phyloP scores from a whole-genome alignment of 2,113 vertebrate genomes.

The Parus major region DNA sequence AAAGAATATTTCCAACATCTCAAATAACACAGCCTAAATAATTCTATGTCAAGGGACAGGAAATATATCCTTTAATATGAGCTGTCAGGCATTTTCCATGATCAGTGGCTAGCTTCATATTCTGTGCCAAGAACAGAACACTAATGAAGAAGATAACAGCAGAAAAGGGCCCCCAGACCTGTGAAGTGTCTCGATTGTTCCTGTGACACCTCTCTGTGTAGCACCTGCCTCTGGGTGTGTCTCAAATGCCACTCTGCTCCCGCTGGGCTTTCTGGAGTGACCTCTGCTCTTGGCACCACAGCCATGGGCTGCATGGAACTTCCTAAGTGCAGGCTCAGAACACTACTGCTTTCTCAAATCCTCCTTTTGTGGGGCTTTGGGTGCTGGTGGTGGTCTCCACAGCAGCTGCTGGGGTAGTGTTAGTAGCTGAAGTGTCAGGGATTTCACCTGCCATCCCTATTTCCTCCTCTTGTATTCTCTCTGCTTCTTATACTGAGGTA shows the following conservation, averaged over 20 bases:
- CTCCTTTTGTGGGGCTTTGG: accelerated
- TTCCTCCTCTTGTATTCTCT: not conserved
- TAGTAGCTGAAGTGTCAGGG: not conserved
- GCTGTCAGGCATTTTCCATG: not conserved
- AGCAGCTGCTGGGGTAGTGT: not conserved
- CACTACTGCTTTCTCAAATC: not conserved
- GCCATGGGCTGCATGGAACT: not conserved
- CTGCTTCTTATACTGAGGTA: not conserved
- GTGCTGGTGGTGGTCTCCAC: not conserved
- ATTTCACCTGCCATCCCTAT: not conserved
- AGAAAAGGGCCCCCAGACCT: not conserved
- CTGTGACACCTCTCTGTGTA: not conserved
- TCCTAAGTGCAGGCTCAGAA: not conserved
- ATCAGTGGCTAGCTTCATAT: not conserved
- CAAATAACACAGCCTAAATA: not conserved
- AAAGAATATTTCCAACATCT: not conserved
- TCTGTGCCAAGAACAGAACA: not conserved
- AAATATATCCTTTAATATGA: not conserved
- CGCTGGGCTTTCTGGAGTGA: not conserved
- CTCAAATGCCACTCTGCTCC: not conserved
- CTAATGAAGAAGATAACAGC: not conserved
- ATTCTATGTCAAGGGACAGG: not conserved
- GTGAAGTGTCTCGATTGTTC: not conserved
- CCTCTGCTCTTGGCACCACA: not conserved
- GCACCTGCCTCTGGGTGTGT: not conserved